Evolutionary conservation across 2,888 invertebrate genomes (phyloP), one percentile per base, ranked within the genome.

Genomic region (Campoletis raptor): DNA sequence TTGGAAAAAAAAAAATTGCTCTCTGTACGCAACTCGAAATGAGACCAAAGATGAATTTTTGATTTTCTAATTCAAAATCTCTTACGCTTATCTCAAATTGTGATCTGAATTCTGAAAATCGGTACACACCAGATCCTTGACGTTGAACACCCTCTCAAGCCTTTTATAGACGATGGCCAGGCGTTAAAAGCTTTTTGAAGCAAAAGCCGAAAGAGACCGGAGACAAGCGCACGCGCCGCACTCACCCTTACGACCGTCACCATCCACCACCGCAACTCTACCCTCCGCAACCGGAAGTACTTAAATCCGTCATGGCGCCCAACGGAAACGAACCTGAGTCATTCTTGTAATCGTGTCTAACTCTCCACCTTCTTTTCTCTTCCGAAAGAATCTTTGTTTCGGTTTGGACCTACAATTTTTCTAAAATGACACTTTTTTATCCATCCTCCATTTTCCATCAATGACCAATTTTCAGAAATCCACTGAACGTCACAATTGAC

Each of bases 301-400:
- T 92, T 92, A 92, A 92, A 92, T 92, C 92, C 91, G 92, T 92
- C 92, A 92, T 92, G 92, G 92, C 92, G 92, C 90, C 92, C 88
- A 92, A 91, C 92, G 92, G 92, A 92, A 92, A 92, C 92, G 90
- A 91, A 84, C 90, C 92, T 92, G 92, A 92, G 92, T 92, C 92
- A 92, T 92, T 92, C 91, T 91, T 90, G 92, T 92, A 92, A 92
- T 92, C 92, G 92, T 86, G 83, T 77, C 86, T 90, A 89, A 89
- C 92, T 91, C 91, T 91, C 89, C 89, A 88, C 90, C 90, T 90
- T 90, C 90, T 91, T 90, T 90, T 89, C 90, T 89, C 90, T 90
- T 89, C 89, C 88, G 9, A n/a, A 79, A 61, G 6, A 12, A 61
- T 57, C 74, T 61, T 48, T 8, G 10, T n/a, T 64, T 45, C 5